Base-by-base conservation (phyloP, 2,888 invertebrate genomes). In the Mystacides longicornis region DNA sequence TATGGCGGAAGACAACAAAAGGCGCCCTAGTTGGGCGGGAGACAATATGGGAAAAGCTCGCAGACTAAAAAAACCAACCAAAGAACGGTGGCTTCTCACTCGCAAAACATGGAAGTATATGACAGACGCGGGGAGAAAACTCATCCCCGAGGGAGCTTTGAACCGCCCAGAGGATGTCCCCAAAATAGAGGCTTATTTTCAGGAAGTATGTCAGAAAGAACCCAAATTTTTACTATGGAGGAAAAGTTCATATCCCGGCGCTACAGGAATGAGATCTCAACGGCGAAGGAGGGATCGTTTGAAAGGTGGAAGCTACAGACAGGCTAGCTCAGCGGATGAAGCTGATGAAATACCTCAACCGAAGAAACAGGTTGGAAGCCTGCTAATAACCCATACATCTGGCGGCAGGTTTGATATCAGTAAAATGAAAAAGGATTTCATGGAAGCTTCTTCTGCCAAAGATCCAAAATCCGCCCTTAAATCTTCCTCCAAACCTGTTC, bases 101-200 rank as follows among this genome's bases (percentile, higher is more conserved):
- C 77, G 92, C 57, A 92, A 93, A 73, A 92, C 92, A 49, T 92
- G 92, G 92, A 80, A 89, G 64, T 92, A 92, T 71, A 93, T 93
- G 92, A 83, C 90, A n/a, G 92, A 92, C 64, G 90, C 91, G 23
- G 92, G 92, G 46, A 83, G 89, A 57, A 86, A 87, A 67, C 78
- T 93, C 51, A 85, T 92, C 55, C 92, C 92, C n/a, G 91, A 91
- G 51, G 87, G 87, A 19, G 79, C 81, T 2, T 81, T 82, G 66
- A 86, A 87, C 69, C 79, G 85, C 3, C 71, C 79, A 1, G 89
- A 91, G 66, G 89, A 89, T 66, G 77, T 92, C 57, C 86, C 88
- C 2, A 84, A 85, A 62, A 85, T 91, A 63, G 91, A 92, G 67
- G 85, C 87, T 21, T 86, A 90, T 68, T 93, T 91, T 69, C 89